Base-by-base conservation (phyloP, 1,140 invertebrate species). In the Caenorhabditis remanei region DNA sequence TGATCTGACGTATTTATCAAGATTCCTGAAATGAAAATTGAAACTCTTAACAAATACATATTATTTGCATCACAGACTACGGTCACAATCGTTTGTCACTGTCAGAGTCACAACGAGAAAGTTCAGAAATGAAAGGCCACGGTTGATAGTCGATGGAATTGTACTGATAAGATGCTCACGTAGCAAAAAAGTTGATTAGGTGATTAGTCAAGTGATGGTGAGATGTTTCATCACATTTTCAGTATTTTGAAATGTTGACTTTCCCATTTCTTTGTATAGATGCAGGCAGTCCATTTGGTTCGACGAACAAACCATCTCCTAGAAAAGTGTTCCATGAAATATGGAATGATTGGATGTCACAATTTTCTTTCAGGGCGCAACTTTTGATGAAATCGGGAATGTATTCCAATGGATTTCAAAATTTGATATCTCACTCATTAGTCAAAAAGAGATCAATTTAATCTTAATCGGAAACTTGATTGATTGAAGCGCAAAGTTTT, bases 91-190 rank as follows among this genome's bases (percentile, higher is more conserved):
- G 3, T 63, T 63, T n/a, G n/a, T n/a, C n/a, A n/a, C n/a, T n/a
- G n/a, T n/a, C n/a, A 32, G 8, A 63, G 7, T 40, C 5, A 32
- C 21, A 40, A 24, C 19, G 24, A 19, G n/a, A 71, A 71, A 79
- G 71, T 79, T 79, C 71, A 79, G 21, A 79, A 79, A 79, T 50
- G 46, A 79, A 79, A 79, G 71, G 71, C 21, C 21, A n/a, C n/a
- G 71, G 46, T 79, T 79, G 71, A 50, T 79, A 50, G 46, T 79
- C 71, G 46, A 79, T 79, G 71, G 46, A 53, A 24, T 48, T 53
- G 43, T 19, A 79, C 71, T 79, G 71, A 79, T 79, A 79, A 43
- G 14, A n/a, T 71, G 65, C 65, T 71, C 65, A 71, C 65, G 65
- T 71, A 71, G 3, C 0, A 11, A 21, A 11, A 53, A 24, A 79